phyloP scores from a whole-genome alignment of 2,113 vertebrate genomes.

The Uria aalge region DNA sequence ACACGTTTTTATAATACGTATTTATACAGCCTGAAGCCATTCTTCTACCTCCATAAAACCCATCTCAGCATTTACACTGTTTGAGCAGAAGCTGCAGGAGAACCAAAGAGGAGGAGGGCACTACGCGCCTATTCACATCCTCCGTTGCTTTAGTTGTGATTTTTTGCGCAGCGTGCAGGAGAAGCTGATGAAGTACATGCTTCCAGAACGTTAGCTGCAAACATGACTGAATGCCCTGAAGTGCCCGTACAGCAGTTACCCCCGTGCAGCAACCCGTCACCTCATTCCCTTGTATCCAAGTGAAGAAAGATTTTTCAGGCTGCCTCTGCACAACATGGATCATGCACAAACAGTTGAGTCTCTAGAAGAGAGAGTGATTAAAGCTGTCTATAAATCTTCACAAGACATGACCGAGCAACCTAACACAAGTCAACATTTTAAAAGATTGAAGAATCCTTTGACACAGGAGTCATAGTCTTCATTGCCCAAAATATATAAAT shows the following conservation, averaged over 20 bases:
- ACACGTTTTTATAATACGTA: background rate
- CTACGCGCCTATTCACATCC: background rate
- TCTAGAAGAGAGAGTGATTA: background rate
- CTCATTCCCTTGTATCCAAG: background rate
- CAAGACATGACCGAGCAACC: background rate
- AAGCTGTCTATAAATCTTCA: background rate
- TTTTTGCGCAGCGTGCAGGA: rapidly evolving
- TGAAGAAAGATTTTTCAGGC: background rate
- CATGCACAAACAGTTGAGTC: background rate
- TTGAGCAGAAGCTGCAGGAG: background rate
- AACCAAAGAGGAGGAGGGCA: background rate
- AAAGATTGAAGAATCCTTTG: background rate
- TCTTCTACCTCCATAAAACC: background rate
- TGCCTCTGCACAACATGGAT: background rate
- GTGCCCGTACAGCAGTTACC: background rate
- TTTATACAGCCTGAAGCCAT: background rate
- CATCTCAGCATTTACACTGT: background rate
- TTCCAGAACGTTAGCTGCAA: background rate
- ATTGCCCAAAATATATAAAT: background rate
- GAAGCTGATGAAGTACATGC: no score
- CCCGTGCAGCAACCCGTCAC: background rate
- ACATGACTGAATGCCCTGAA: background rate
- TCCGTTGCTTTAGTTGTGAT: background rate
- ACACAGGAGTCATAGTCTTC: background rate
- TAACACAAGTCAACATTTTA: background rate